Evolutionary conservation across 2,888 invertebrate genomes (phyloP), one percentile per base, ranked within the genome.

Genomic region (Cremastobaeus sp.): DNA sequence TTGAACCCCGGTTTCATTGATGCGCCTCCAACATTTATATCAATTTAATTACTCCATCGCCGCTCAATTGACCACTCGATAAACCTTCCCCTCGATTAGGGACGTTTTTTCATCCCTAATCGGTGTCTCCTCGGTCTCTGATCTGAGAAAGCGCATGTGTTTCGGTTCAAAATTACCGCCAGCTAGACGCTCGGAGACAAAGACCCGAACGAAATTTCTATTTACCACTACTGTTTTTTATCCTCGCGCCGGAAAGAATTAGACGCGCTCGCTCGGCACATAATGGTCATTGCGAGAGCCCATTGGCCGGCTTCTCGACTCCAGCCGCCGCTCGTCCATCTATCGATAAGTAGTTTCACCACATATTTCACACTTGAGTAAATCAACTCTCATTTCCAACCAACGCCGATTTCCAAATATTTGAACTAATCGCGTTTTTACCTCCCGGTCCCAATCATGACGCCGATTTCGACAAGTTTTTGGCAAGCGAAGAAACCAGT

Each of bases 181-280:
- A 69, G 59, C 47, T 48, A 9, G 14, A 25, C 57, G 14, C 21
- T 50, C 14, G 43, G 57, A 71, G 57, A 57, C 41, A 39, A 64
- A 43, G 43, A 50, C 12, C 11, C 35, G 12, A 39, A 39, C 35
- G 52, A 69, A 74, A 60, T 66, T 74, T 66, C 65, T 64, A 74
- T 65, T 59, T 43, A 8, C 34, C 47, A 43, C 37, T 43, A 21
- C 4, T n/a, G n/a, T 45, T 52, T 60, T 54, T 54, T 54, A 54
- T 20, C 12, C 32, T 12, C 21, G 52, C 47, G 47, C 72, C 74
- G 73, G 54, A 77, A 76, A 62, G 70, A 71, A 78, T 78, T 77
- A 45, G 76, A 76, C 70, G 62, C 76, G 72, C 74, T 75, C 54
- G 68, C 35, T 43, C 50, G 43, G 73, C 73, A 71, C 64, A 72